Conservation (phyloP, 2,113 vertebrate species). For the Ceratotherium simum region DNA sequence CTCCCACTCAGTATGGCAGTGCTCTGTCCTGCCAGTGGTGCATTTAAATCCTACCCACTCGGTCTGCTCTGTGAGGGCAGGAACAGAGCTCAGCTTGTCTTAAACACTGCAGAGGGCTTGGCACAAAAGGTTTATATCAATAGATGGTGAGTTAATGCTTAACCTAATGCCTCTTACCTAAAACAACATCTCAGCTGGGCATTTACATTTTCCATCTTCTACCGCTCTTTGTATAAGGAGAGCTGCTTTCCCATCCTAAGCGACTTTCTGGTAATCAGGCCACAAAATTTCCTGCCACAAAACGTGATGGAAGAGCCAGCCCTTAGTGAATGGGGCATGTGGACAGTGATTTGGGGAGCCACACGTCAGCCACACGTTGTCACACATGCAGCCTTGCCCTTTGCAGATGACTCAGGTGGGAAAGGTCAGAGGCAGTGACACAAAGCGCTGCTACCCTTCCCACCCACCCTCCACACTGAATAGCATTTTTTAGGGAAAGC, state of each 20-base stretch:
- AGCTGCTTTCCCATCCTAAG: background rate
- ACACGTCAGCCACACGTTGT: background rate
- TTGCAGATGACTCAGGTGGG: background rate
- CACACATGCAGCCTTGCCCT: background rate
- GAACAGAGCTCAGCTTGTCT: fast-evolving
- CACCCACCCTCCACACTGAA: fast-evolving
- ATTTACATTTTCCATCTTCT: background rate
- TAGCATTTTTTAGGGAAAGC: too few species aligned
- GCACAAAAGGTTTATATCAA: background rate
- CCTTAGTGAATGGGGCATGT: background rate
- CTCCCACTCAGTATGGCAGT: fast-evolving
- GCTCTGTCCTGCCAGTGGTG: background rate
- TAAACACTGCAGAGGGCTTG: background rate
- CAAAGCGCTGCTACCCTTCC: fast-evolving
- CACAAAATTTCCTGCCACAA: background rate
- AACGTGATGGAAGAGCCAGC: background rate
- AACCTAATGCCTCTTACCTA: background rate
- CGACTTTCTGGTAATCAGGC: background rate
- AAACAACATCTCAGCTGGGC: background rate
- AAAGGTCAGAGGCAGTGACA: background rate
- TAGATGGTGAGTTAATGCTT: background rate
- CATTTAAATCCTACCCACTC: background rate
- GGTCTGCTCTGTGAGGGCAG: background rate
- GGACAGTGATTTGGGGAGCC: fast-evolving
- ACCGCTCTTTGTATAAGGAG: background rate